Evolutionary conservation across 2,797 vertebrate species (phyloP).

Genomic region (Enteromius mattozi): DNA sequence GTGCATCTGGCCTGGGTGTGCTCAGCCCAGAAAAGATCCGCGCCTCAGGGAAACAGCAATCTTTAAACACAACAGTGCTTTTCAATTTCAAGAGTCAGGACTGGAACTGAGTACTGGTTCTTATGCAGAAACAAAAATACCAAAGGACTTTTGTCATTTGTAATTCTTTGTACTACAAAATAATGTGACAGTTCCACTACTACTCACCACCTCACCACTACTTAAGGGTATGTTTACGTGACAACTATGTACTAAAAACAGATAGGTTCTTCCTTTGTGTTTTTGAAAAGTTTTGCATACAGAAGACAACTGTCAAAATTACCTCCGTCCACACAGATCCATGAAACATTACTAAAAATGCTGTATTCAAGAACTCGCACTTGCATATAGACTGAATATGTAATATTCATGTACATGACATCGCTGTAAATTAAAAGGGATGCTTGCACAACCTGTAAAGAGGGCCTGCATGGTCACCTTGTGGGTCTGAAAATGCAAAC

Average conservation of each 20-base stretch:
- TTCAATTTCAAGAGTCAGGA: neutral
- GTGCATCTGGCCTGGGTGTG: constrained; percentile 82
- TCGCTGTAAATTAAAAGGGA: neutral
- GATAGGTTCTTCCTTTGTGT: neutral
- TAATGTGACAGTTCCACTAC: neutral
- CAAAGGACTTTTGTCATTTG: neutral
- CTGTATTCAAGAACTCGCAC: neutral
- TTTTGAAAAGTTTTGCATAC: neutral
- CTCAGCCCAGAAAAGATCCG: constrained; percentile 62
- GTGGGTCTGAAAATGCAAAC: neutral
- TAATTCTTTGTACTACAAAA: neutral
- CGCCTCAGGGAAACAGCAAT: constrained; percentile 46
- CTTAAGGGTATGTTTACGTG: neutral
- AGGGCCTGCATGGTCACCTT: neutral
- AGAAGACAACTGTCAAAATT: no score
- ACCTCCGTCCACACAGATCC: neutral
- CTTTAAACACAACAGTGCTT: constrained; percentile 28
- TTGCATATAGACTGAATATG: neutral
- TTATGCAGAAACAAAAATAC: neutral
- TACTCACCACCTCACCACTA: neutral
- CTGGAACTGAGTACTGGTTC: neutral
- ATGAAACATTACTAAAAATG: neutral
- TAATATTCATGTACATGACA: neutral
- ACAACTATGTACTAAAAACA: neutral
- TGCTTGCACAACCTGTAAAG: neutral